These are phyloP conservation scores for Halichoeres trimaculatus DNA, from an alignment of 2,113 vertebrate species.

Conservation along the genomic window DNA sequence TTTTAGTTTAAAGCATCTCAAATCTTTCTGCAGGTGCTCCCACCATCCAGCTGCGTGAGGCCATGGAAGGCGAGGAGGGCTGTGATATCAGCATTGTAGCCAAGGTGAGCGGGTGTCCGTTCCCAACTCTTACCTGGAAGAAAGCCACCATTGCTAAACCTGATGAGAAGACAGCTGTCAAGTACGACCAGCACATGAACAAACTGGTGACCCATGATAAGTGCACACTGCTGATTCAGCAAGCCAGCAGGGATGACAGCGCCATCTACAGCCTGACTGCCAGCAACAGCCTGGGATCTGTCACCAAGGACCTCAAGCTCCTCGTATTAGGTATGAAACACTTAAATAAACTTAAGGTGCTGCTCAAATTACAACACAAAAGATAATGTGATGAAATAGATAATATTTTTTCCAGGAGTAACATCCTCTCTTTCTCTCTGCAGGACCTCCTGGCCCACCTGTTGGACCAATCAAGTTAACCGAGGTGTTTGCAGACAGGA, in stretches of 20 bases:
- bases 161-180: constrained; percentile 88
- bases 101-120: constrained; percentile 94
- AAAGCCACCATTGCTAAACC: constrained; percentile 90
- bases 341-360: neutral
- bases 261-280: constrained; percentile 93
- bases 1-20: neutral
- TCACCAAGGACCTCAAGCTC: constrained; percentile 92
- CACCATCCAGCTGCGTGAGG: constrained; percentile 91
- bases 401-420: too few relatives aligned
- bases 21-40: constrained; percentile 87
- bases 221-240: constrained; percentile 93
- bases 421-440: neutral
- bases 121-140: constrained; percentile 93
- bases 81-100: constrained; percentile 92
- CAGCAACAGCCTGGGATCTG: constrained; percentile 91
- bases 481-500: constrained; percentile 93
- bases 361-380: too few relatives aligned
- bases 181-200: constrained; percentile 93
- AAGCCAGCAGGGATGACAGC: constrained; percentile 92
- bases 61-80: constrained; percentile 93
- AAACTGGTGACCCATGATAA: constrained; percentile 92
- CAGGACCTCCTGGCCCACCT: constrained; percentile 93
- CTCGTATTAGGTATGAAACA: constrained; percentile 88
- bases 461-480: constrained; percentile 94
- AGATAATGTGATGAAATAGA: too few relatives aligned